Conservation (phyloP, 2,797 vertebrate genomes). For the Bradypodion ventrale region DNA sequence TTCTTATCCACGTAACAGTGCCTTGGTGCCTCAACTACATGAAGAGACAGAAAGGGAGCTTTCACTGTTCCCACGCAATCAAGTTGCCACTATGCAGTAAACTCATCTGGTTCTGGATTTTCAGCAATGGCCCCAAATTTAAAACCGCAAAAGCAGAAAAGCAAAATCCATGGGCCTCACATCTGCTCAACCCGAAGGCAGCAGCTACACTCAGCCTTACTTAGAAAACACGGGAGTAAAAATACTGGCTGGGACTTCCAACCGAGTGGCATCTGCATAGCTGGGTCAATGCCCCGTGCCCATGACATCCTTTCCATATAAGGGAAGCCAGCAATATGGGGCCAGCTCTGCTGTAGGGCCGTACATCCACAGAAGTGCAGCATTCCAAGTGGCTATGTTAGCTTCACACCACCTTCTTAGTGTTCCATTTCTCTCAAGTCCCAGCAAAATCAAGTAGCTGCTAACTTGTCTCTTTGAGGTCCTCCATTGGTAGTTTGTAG, state of each 20-base stretch:
- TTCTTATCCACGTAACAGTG: constrained; percentile 40
- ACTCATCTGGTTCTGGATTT: constrained; percentile 29
- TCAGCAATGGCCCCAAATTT: constrained; percentile 41
- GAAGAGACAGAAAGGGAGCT: constrained; percentile 35
- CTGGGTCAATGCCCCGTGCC: constrained; percentile 58
- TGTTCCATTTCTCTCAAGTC: constrained; percentile 70
- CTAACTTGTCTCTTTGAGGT: constrained; percentile 91
- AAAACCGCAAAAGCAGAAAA: constrained; percentile 44
- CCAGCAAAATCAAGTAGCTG: constrained; percentile 68
- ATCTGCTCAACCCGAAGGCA: constrained; percentile 61
- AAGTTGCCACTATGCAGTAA: constrained; percentile 42
- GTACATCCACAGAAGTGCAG: constrained; percentile 63
- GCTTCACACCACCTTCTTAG: constrained; percentile 67
- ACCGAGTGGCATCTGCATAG: constrained; percentile 63
- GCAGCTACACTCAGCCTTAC: constrained; percentile 49
- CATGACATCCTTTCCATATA: constrained; percentile 35
- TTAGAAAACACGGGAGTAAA: constrained; percentile 54
- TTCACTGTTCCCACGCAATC: constrained; percentile 29
- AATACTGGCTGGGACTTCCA: constrained; percentile 57
- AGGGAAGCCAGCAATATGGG: constrained; percentile 63
- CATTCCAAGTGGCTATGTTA: constrained; percentile 61
- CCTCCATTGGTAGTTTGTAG: constrained; percentile 79
- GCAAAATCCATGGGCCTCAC: constrained; percentile 56
- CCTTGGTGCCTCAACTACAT: constrained; percentile 39
- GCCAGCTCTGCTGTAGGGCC: constrained; percentile 62